phyloP scores from a whole-genome alignment of 2,888 invertebrate species.

The Ceramica pisi region DNA sequence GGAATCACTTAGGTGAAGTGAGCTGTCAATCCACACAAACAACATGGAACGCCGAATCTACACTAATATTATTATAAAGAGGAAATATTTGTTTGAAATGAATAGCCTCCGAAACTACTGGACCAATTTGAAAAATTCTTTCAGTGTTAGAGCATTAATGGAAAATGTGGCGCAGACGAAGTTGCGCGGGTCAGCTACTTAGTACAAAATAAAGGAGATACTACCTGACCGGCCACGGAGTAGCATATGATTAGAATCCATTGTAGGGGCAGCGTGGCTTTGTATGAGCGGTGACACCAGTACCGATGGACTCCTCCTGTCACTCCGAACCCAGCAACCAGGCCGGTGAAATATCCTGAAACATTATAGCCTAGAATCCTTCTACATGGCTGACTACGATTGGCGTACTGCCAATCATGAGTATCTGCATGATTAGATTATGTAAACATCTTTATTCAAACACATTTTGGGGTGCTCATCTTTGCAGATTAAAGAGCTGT shows the following conservation, averaged over 20 bases:
- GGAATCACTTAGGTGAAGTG: too few species aligned
- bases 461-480: neutral
- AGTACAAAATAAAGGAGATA: neutral
- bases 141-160: too few species aligned
- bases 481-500: neutral
- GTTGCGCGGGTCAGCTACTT: too few species aligned
- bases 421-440: neutral
- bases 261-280: constrained; percentile 92
- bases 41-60: too few species aligned
- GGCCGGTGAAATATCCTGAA: constrained; percentile 89
- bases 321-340: constrained; percentile 92
- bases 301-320: constrained; percentile 93
- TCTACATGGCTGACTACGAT: neutral
- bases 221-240: constrained; percentile 92
- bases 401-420: neutral
- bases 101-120: too few species aligned
- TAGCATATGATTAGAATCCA: constrained; percentile 91
- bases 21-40: too few species aligned
- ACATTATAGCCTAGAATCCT: constrained; percentile 42
- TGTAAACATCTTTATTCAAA: too few species aligned
- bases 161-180: too few species aligned
- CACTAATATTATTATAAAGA: too few species aligned
- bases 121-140: too few species aligned
- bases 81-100: too few species aligned
- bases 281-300: constrained; percentile 93